Base-by-base conservation (phyloP, 2,113 vertebrate species). In the Mormyrus lacerda region DNA sequence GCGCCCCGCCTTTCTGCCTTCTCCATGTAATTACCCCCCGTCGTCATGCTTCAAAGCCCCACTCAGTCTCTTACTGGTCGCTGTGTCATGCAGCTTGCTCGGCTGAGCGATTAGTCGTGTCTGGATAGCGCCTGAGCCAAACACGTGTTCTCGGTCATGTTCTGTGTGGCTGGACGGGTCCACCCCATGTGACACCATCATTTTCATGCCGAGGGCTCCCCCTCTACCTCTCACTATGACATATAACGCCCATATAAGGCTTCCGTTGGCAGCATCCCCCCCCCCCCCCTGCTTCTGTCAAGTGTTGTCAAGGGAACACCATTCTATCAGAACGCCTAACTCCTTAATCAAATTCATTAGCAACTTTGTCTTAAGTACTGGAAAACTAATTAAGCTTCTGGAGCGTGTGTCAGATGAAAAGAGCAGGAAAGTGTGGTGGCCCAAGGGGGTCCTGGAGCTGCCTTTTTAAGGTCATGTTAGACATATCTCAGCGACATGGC, bases 261-360 rank as follows among this genome's bases (percentile, higher is more conserved):
- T 50, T 76, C 45, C 53, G 39, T 15, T 51, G 11, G 42, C 55
- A 27, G 19, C 48, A 50, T 4, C 50, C 10, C 35, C 4, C 6
- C 47, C 47, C 48, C 31, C 27, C 48, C 5, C 50, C 73, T 15
- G 3, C 87, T 39, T 44, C 83, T 88, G 87, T 79, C 87, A 47
- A 58, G 73, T 44, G 83, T 87, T 89, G 90, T 50, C 87, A 91
- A 55, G 87, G 86, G 31, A 87, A 51, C 61, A 53, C 69, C 58
- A 76, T 85, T 51, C 79, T 90, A 89, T 91, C 90, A 35, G 87
- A 47, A 89, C 88, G 89, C 88, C 91, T 90, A 91, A 88, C 91
- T 88, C 76, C 89, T 89, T 91, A 86, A 91, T 91, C 88, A 91
- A 91, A 89, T 91, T 91, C 88, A 89, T 92, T 90, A 92, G 89